Base-by-base conservation (phyloP, 2,888 invertebrate genomes). In the Steinernema hermaphroditum region DNA sequence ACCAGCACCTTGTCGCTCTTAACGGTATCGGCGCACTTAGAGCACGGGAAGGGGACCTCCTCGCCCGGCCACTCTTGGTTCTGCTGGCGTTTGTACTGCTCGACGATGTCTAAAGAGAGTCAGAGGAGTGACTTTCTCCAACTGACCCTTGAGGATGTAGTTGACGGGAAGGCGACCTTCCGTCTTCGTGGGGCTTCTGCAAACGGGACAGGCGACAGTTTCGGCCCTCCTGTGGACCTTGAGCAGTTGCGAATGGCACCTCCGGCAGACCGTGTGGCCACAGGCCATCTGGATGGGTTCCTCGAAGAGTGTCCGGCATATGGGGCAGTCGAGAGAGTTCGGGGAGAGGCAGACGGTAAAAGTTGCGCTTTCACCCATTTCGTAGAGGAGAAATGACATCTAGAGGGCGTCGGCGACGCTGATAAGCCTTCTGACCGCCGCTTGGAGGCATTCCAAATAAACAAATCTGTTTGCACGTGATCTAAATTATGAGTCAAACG, bases 251-350 rank as follows among this genome's bases (percentile, higher is more conserved):
- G 16, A 22, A 4, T 54, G 54, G 24, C 54, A 54, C 54, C 19
- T 54, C 54, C 54, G 14, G 27, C 24, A 54, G 6, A 54, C 27
- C 6, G 54, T 54, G 54, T 54, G 54, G 6, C 54, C 54, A 22
- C 54, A 54, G 27, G 24, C 22, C 24, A 54, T 22, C 54, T 54
- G 54, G 24, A 54, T 27, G 6, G 54, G 54, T 8, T 54, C 54
- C 54, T 22, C 22, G 54, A 54, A 54, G 27, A 54, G 54, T 4
- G 2, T 22, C 6, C 54, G 54, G 54, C 54, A 54, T 4, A 54
- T 24, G 19, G 54, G 54, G 27, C 54, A 54, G 6, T 54, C 54
- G 24, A 54, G 54, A 8, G 54, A 54, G 54, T 54, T 54, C 24
- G 54, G 54, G 6, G 54, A 54, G 24, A 54, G 54, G 27, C 6